These are phyloP conservation scores for Piprites chloris DNA, from an alignment of 2,113 vertebrate genomes.

Conservation along the genomic window DNA sequence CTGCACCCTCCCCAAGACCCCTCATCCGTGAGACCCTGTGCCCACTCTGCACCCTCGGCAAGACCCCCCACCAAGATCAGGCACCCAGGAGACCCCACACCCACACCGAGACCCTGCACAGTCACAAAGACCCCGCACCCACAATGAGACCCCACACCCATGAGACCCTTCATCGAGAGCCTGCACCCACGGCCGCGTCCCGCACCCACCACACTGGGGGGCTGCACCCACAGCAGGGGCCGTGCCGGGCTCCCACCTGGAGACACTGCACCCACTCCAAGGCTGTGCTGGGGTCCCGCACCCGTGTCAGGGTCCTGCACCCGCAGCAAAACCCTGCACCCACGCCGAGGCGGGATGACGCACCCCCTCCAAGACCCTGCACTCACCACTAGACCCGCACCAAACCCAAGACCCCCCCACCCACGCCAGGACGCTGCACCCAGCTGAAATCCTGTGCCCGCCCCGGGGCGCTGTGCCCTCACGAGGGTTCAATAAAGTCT, in stretches of 20 bases:
- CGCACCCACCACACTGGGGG: neutral
- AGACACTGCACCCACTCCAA: too few species aligned
- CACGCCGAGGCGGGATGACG: neutral
- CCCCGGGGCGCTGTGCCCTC: neutral
- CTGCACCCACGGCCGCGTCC: neutral
- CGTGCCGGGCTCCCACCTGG: too few species aligned
- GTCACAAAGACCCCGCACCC: too few species aligned
- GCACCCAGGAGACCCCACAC: too few species aligned
- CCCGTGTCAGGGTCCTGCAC: rapidly evolving
- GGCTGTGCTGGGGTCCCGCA: neutral
- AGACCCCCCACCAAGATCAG: too few species aligned
- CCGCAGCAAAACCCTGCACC: neutral
- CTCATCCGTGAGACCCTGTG: too few species aligned
- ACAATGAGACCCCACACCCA: neutral
- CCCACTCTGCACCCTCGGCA: neutral
- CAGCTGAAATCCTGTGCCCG: neutral
- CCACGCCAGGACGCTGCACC: neutral
- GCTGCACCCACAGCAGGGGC: neutral
- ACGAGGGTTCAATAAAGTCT: neutral
- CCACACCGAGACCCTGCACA: neutral
- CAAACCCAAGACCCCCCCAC: neutral
- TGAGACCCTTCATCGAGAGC: neutral
- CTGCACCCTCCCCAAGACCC: neutral
- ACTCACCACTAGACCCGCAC: too few species aligned
- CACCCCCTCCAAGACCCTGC: too few species aligned